A percentile compares a stretch with the other conserved stretches of the same genome.
These are phyloP conservation scores for Bradypodion ventrale DNA, from an alignment of 2,797 vertebrate genomes.

Conservation along the genomic window DNA sequence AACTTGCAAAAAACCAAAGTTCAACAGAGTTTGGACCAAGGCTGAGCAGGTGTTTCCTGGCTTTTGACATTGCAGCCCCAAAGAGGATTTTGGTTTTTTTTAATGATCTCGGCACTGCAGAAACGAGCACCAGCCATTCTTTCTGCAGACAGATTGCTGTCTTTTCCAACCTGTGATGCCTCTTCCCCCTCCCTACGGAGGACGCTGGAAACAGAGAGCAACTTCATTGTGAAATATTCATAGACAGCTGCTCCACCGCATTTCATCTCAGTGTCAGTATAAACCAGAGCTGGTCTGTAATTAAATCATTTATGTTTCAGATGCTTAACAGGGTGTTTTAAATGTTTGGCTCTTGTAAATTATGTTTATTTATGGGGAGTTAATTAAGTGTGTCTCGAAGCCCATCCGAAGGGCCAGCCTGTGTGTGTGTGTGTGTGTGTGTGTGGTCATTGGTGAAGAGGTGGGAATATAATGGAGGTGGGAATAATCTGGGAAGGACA, in stretches of 20 bases:
- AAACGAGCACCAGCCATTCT: background rate
- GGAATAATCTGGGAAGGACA: no score
- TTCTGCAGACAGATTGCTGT: constrained; percentile 4
- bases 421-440: background rate
- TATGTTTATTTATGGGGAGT: constrained; percentile 71
- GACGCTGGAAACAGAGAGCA: constrained; percentile 50
- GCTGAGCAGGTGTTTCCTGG: no score
- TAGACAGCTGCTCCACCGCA: constrained; percentile 69
- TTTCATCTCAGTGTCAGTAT: constrained; percentile 70
- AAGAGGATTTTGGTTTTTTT: background rate
- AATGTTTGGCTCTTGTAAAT: constrained; percentile 72
- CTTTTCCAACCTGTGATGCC: constrained; percentile 20
- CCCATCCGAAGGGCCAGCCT: constrained; percentile 3
- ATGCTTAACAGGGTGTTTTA: constrained; percentile 72
- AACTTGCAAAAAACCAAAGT: background rate
- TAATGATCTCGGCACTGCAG: background rate
- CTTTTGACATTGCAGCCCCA: background rate
- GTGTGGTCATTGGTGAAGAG: no score
- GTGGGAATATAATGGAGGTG: background rate
- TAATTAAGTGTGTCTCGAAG: constrained; percentile 63
- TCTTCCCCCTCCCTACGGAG: no score
- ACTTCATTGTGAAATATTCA: constrained; percentile 69
- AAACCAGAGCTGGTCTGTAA: constrained; percentile 69
- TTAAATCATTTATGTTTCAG: constrained; percentile 73
- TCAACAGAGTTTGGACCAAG: no score